Percentiles rank a stretch among this genome's conserved stretches.
phyloP scores from a whole-genome alignment of 2,888 invertebrate species.

The Rhagonycha fulva region DNA sequence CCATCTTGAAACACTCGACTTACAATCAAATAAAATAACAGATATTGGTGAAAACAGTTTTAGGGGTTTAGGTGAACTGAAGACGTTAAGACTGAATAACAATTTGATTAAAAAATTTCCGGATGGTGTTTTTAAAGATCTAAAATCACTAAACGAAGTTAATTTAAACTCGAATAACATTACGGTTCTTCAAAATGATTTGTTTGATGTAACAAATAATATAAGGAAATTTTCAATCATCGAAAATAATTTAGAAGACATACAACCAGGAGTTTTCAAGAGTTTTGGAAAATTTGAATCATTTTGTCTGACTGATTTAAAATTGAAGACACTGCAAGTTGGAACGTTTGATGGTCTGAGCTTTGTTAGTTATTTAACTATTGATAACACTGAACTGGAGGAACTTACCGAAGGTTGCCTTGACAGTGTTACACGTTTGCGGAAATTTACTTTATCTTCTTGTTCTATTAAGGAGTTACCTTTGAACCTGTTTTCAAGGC shows the following conservation, averaged over 20 bases:
- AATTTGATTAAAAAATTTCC: neutral
- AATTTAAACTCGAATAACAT: neutral
- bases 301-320: neutral
- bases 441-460: neutral
- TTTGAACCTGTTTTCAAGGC: neutral
- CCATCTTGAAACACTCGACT: neutral
- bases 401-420: neutral
- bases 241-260: neutral
- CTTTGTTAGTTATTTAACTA: neutral
- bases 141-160: neutral
- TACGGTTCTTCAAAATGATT: neutral
- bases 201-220: neutral
- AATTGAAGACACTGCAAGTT: neutral
- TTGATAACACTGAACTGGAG: constrained; percentile 1
- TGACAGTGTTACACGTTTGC: neutral
- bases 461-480: neutral
- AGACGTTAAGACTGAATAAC: neutral
- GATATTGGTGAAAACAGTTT: neutral
- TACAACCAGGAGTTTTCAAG: neutral
- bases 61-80: neutral
- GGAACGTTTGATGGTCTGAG: neutral
- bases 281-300: neutral
- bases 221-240: neutral
- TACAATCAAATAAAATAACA: neutral
- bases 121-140: neutral